Base-by-base conservation (phyloP, 2,113 vertebrate species). In the Otus sunia region DNA sequence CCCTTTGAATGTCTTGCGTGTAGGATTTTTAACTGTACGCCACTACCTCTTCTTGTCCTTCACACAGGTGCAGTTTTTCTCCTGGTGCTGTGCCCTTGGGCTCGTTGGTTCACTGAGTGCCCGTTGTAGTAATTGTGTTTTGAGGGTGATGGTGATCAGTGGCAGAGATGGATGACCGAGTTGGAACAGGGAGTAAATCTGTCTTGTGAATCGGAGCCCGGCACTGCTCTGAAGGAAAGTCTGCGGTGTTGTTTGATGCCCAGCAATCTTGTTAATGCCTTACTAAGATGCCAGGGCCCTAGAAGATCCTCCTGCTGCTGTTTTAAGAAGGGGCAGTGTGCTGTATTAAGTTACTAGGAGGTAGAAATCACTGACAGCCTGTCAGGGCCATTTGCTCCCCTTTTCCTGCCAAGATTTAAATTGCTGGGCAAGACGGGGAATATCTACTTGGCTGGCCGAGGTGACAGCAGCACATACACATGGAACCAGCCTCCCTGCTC, bases 221-320 rank as follows among this genome's bases (percentile, higher is more conserved):
- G 34, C 69, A 27, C 52, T 43, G 43, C 72, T 82, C 60, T 47
- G 63, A 73, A 73, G 67, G 49, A 60, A 58, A 49, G 67, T 53
- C 86, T 86, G 27, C 30, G 18, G 88, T 47, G 91, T 53, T 52
- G 25, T 86, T 80, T 73, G 88, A 62, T 83, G 67, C 37, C 63
- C 69, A 75, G 45, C 84, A 96, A 96, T 96, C 89, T 87, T 91
- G 96, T 95, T 96, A 94, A 95, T 95, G 77, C 64, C 93, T 82
- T 92, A 60, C 77, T 87, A 30, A 73, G 87, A 96, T 96, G 90
- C 87, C 94, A 92, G 66, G 68, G 58, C 80, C 5, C 1, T 39
- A 6, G 43, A 59, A 78, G 80, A 81, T 92, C 77, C 59, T 95
- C 36, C 84, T 80, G 56, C 68, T 92, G 76, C 91, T 0, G 1